These are phyloP conservation scores for Anhinga anhinga DNA, from an alignment of 2,113 vertebrate species.

Conservation along the genomic window DNA sequence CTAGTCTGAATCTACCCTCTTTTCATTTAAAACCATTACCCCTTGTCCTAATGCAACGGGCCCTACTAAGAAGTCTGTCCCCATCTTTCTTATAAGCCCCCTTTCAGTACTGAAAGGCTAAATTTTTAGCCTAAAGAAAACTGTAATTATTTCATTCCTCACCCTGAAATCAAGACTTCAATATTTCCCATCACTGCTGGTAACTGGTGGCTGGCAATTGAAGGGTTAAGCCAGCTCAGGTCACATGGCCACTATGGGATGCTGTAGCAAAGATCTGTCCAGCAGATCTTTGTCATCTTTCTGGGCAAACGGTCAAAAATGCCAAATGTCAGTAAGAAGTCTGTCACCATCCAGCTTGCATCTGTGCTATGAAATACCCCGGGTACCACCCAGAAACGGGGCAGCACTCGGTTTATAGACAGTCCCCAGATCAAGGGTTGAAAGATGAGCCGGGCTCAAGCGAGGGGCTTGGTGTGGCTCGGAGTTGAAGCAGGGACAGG, in stretches of 20 bases:
- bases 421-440: not conserved
- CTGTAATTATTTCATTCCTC: not conserved
- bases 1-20: not conserved
- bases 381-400: no score
- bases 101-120: not conserved
- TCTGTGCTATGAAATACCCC: fast-evolving
- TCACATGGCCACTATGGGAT: fast-evolving
- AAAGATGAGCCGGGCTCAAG: not conserved
- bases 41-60: fast-evolving
- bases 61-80: no score
- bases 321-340: not conserved
- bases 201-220: not conserved
- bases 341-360: not conserved
- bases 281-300: not conserved
- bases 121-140: not conserved
- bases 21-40: not conserved
- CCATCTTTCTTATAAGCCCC: not conserved
- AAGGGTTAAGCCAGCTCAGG: no score
- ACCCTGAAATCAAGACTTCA: not conserved
- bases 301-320: not conserved
- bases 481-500: not conserved
- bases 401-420: no score
- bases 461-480: fast-evolving
- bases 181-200: not conserved
- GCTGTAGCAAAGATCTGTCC: not conserved